Conservation (phyloP, 2,888 invertebrate species). For the Drosophila aldrichi region DNA sequence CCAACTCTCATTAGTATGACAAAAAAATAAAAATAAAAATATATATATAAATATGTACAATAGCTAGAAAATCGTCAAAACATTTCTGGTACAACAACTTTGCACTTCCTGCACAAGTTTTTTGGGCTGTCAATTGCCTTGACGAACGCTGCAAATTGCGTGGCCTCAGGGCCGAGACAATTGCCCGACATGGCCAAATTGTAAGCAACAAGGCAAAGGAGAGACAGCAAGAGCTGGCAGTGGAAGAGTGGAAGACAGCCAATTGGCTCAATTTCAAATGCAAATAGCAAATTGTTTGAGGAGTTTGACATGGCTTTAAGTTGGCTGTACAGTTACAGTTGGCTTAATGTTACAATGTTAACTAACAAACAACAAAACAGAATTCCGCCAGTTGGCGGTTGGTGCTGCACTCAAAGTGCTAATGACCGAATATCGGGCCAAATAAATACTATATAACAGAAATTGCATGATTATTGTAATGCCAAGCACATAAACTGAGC, state of each 20-base stretch:
- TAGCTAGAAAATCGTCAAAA: conserved; percentile 27
- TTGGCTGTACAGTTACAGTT: conserved; percentile 28
- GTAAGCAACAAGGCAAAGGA: conserved; percentile 7
- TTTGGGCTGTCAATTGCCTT: conserved; percentile 34
- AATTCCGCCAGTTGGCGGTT: conserved; percentile 18
- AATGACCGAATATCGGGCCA: conserved; percentile 53
- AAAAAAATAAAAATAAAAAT: neutral
- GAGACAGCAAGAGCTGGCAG: neutral
- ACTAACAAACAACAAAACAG: conserved; percentile 30
- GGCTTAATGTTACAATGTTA: conserved; percentile 41
- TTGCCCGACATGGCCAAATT: conserved; percentile 30
- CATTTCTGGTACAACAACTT: conserved; percentile 38
- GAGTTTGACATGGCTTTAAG: conserved; percentile 29
- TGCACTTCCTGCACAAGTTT: conserved; percentile 41
- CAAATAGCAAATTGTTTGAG: conserved; percentile 53
- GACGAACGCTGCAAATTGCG: conserved; percentile 51
- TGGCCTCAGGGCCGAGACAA: conserved; percentile 56
- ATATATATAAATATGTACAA: conserved; percentile 1
- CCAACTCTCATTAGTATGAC: neutral
- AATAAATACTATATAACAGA: conserved; percentile 60
- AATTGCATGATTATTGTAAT: conserved; percentile 74
- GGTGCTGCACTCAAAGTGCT: conserved; percentile 63
- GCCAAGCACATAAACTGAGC: conserved; percentile 58
- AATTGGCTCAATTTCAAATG: conserved; percentile 73
- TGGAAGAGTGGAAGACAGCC: conserved; percentile 24